Conservation (phyloP, 2,113 vertebrate species). For the Damaliscus lunatus region DNA sequence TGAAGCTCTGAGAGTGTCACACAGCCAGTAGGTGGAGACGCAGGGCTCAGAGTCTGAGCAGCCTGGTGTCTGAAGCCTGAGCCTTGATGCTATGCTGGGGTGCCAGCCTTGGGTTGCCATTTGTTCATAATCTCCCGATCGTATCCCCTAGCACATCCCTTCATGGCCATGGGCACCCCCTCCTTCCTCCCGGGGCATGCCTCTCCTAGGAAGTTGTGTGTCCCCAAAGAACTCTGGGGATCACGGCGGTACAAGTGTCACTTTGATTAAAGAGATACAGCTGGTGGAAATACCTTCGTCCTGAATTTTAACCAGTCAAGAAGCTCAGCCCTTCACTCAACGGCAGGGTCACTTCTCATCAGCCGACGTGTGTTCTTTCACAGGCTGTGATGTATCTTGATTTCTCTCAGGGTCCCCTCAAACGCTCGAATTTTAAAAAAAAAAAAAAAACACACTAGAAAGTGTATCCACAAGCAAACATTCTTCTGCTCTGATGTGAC, state of each 20-base stretch:
- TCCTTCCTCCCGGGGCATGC: fast-evolving
- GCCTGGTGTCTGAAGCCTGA: not conserved
- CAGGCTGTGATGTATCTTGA: not conserved
- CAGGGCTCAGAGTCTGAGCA: not conserved
- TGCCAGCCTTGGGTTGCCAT: not conserved
- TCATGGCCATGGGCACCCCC: fast-evolving
- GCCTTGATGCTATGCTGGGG: fast-evolving
- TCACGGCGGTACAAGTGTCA: not conserved
- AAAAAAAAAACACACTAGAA: not conserved
- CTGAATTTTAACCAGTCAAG: not conserved
- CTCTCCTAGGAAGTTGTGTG: not conserved
- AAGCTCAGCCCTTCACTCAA: not conserved
- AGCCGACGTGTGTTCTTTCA: fast-evolving
- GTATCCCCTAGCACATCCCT: fast-evolving
- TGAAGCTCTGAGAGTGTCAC: not conserved
- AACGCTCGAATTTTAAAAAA: not conserved
- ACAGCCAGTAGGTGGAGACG: too few species aligned
- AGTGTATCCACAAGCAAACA: not conserved
- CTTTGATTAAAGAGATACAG: not conserved
- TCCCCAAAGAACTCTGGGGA: not conserved
- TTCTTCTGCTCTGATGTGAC: not conserved
- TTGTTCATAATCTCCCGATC: fast-evolving
- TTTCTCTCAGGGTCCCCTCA: not conserved
- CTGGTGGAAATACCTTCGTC: not conserved
- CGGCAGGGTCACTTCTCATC: not conserved